Base-by-base conservation (phyloP, 2,797 vertebrate genomes). In the Danio jaintianensis region DNA sequence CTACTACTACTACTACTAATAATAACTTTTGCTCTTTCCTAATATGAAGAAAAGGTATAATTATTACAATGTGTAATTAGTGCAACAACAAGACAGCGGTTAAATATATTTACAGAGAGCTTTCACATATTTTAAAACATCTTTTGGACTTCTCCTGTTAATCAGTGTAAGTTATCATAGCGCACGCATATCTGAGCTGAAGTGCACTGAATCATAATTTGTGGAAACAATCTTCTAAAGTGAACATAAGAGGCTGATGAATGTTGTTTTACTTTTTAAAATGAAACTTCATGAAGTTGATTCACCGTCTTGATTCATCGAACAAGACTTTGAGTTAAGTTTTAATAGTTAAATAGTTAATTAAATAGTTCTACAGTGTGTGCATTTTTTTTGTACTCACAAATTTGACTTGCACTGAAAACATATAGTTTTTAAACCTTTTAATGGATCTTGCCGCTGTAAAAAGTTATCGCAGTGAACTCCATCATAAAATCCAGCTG, bases 191-290 rank as follows among this genome's bases (percentile, higher is more conserved):
- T 22, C 48, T 74, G 10, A 53, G n/a, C 7, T 76, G 9, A 29
- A 58, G 68, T 40, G 29, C 11, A 78, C 7, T 36, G 67, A 45
- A 55, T 78, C n/a, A 38, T 58, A 47, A 45, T 53, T 75, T 63
- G 12, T 4, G 5, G 11, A 61, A 74, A 42, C 3, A 2, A 16
- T 75, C 63, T 75, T 42, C 36, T 55, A 6, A 48, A 22, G 48
- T 15, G 13, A 40, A 42, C 29, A 4, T 43, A 4, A n/a, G 16
- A 58, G 20, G 16, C 43, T 50, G 18, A 18, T 45, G 6, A n/a
- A 22, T 66, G 38, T 62, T 9, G 4, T 45, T 66, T 43, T 18
- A 43, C 52, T 55, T 71, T n/a, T 12, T 70, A 38, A 9, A 64
- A 64, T 8, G 2, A 9, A 67, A 56, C 20, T 45, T 45, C 55